Conservation (phyloP, 2,888 invertebrate genomes). For the Caenorhabditis parvicauda region DNA sequence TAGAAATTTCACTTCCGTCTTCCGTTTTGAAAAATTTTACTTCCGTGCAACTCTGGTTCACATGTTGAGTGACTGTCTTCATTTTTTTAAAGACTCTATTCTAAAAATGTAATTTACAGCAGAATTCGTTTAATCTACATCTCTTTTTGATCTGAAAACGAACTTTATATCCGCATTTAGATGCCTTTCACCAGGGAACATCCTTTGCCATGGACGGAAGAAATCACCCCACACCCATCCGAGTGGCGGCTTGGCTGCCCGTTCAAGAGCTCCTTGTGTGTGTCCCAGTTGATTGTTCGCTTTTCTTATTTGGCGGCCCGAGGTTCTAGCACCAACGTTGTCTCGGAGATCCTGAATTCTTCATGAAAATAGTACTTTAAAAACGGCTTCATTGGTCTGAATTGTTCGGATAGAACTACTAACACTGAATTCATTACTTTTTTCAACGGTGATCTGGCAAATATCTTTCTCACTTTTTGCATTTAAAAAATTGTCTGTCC, state of each 20-base stretch:
- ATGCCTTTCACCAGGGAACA: conserved; percentile 55
- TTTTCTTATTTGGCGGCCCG: conserved; percentile 43
- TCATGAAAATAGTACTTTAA: no score
- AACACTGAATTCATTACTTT: no score
- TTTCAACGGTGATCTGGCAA: no score
- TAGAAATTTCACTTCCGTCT: no score
- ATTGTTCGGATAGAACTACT: no score
- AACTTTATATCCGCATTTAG: conserved; percentile 61
- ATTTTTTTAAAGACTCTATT: no score
- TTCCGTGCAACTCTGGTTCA: no score
- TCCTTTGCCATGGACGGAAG: conserved; percentile 59
- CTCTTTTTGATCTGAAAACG: not conserved
- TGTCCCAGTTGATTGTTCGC: conserved; percentile 50
- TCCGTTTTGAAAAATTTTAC: not conserved
- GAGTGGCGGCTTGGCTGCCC: conserved; percentile 59
- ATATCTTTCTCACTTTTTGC: no score
- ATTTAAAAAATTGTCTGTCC: no score
- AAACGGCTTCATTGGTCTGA: no score
- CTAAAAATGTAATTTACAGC: no score
- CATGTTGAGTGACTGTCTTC: not conserved
- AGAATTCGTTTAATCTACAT: not conserved
- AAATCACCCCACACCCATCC: conserved; percentile 63
- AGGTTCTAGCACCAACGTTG: conserved; percentile 55
- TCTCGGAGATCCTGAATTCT: conserved; percentile 54
- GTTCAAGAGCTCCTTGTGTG: conserved; percentile 52